A percentile compares a stretch with the other conserved stretches of the same genome.
Evolutionary conservation across 1,140 invertebrate genomes (phyloP).

Genomic region (Dryas iulia): DNA sequence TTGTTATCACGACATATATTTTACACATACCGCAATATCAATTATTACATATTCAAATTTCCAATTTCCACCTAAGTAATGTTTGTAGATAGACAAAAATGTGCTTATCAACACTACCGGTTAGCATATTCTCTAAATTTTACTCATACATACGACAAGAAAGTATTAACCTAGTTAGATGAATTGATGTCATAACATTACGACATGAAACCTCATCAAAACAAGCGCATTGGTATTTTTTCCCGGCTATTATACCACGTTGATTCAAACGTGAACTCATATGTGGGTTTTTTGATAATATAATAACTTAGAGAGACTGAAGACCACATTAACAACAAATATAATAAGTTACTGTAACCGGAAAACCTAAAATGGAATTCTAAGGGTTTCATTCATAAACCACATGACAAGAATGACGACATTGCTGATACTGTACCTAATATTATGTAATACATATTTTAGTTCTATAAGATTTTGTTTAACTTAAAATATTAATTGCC

Average conservation of each 20-base stretch:
- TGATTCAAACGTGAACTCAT: conserved; percentile 6
- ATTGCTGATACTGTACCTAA: background rate
- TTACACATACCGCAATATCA: no score
- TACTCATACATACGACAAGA: conserved; percentile 1
- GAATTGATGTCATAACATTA: conserved; percentile 24
- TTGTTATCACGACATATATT: background rate
- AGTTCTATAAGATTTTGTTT: no score
- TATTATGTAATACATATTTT: no score
- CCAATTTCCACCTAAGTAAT: background rate
- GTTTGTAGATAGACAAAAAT: background rate
- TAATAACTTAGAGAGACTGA: background rate
- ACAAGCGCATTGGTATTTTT: conserved; percentile 17
- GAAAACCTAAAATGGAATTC: conserved; percentile 1
- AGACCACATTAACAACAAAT: background rate
- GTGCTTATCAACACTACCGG: background rate
- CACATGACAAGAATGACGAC: background rate
- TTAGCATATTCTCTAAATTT: background rate
- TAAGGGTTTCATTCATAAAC: conserved; percentile 1
- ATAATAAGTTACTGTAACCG: background rate
- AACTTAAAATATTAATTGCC: no score
- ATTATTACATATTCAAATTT: background rate
- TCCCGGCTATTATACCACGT: background rate
- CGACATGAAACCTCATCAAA: conserved; percentile 26
- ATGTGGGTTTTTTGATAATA: conserved; percentile 8
- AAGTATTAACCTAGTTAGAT: conserved; percentile 16